Evolutionary conservation across 2,797 vertebrate genomes (phyloP), one percentile per base, ranked within the genome.

Genomic region (Ispidina lecontei): DNA sequence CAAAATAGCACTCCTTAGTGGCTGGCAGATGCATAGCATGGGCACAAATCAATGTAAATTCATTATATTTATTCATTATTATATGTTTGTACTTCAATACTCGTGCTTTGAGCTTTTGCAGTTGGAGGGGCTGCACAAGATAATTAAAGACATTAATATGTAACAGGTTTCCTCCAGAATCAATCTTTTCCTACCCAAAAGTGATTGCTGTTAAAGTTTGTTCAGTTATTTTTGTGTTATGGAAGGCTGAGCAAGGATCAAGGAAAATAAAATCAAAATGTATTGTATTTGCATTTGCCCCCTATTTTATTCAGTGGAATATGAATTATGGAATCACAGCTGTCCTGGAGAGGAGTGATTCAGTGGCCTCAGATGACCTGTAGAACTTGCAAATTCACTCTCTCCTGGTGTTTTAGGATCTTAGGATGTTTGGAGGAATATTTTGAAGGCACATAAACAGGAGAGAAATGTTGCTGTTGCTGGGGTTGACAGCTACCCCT

Each of bases 101-200:
- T 87, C 73, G 20, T 73, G 70, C 88, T 94, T 92, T 90, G 67
- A 91, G 78, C 37, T 56, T 47, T 46, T 73, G 43, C 37, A 56
- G 76, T 70, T 74, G 47, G 35, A 81, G 44, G 12, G 25, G 28
- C 47, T 91, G 47, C 39, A 76, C 17, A 49, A 60, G 47, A 70
- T 84, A 91, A 94, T 72, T 84, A 82, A 86, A 86, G 12, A 10
- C 2, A 6, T 86, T 62, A 84, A 81, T 78, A 91, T 84, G 47
- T 67, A 94, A 76, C 31, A 81, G 39, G n/a, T 78, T 92, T 90
- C 73, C 21, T 70, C 0, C 0, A 25, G 22, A 92, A 91, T 35
- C 4, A 83, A 9, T 80, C 37, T 89, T 74, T 82, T 84, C 55
- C 29, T 88, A 88, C 39, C 35, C 88, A 84, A 62, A 87, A 92